Evolutionary conservation across 2,888 invertebrate genomes (phyloP), one percentile per base, ranked within the genome.

Genomic region (Sinhomidia bicolor): DNA sequence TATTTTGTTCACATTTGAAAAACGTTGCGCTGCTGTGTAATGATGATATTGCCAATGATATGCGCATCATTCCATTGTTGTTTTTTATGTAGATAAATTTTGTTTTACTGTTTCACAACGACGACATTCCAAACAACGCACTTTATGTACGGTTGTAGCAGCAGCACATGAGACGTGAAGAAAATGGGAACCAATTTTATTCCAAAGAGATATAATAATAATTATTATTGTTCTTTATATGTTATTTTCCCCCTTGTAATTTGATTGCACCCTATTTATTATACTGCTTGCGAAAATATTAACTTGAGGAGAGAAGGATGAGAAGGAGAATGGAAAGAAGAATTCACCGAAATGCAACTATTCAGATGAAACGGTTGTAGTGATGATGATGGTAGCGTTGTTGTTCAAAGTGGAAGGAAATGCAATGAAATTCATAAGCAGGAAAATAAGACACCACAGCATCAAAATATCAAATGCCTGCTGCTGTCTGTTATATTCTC

Each of bases 141-240:
- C 23, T 44, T 4, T 6, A 14, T 32, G 57, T 29, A n/a, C 44
- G 44, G n/a, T n/a, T n/a, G n/a, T n/a, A n/a, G n/a, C n/a, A n/a
- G n/a, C 71, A 71, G 17, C 36, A 65, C 3, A 32, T 10, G 23
- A 71, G 23, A 41, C 41, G 23, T 23, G 54, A 54, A 44, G 44
- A 71, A 71, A n/a, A n/a, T n/a, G n/a, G n/a, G 23, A 71, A 71
- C 44, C 71, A 71, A 44, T 71, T 71, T n/a, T n/a, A n/a, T n/a
- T n/a, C 71, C 71, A 44, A 71, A 20, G 44, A 44, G 44, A 71
- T 44, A n/a, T n/a, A n/a, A n/a, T n/a, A n/a, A n/a, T n/a, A n/a
- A n/a, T n/a, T n/a, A n/a, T n/a, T n/a, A n/a, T n/a, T n/a, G n/a
- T n/a, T n/a, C n/a, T n/a, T n/a, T n/a, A n/a, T n/a, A n/a, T 44